These are phyloP conservation scores for Bovichtus variegatus DNA, from an alignment of 2,797 vertebrate species.

Conservation along the genomic window DNA sequence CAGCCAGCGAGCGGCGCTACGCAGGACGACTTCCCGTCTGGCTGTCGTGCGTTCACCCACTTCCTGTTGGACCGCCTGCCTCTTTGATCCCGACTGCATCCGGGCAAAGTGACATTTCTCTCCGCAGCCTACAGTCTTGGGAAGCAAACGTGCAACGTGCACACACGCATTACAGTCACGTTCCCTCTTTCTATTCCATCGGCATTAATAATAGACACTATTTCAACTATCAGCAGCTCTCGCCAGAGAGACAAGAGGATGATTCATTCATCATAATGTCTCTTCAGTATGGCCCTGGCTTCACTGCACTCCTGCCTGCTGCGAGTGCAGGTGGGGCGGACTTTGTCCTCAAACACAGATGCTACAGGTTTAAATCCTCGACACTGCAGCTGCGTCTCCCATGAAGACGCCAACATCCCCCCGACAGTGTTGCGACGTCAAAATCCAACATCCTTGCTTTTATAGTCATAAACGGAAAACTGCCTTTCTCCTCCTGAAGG, in stretches of 20 bases:
- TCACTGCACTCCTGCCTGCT: constrained; percentile 5
- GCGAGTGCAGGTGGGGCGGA: neutral
- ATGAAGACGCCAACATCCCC: too few species aligned
- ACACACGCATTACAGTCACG: neutral
- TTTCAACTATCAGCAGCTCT: constrained; percentile 38
- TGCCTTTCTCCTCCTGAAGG: neutral
- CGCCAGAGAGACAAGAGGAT: constrained; percentile 6
- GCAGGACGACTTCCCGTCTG: constrained; percentile 48
- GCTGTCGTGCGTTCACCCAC: constrained; percentile 29
- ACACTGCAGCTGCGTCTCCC: too few species aligned
- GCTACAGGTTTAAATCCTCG: neutral
- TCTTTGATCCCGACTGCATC: neutral
- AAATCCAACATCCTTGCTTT: neutral
- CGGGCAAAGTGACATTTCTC: neutral
- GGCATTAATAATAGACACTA: constrained; percentile 36
- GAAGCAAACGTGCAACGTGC: neutral
- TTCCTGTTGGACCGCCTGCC: constrained; percentile 32
- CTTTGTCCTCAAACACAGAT: neutral
- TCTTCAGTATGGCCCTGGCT: neutral
- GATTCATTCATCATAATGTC: constrained; percentile 29
- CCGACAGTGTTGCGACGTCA: too few species aligned
- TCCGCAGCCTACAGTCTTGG: neutral
- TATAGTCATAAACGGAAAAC: neutral
- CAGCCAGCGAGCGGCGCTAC: constrained; percentile 22
- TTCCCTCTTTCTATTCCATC: constrained; percentile 17